These are phyloP conservation scores for Zelleria hepariella DNA, from an alignment of 2,888 invertebrate genomes.

Conservation along the genomic window DNA sequence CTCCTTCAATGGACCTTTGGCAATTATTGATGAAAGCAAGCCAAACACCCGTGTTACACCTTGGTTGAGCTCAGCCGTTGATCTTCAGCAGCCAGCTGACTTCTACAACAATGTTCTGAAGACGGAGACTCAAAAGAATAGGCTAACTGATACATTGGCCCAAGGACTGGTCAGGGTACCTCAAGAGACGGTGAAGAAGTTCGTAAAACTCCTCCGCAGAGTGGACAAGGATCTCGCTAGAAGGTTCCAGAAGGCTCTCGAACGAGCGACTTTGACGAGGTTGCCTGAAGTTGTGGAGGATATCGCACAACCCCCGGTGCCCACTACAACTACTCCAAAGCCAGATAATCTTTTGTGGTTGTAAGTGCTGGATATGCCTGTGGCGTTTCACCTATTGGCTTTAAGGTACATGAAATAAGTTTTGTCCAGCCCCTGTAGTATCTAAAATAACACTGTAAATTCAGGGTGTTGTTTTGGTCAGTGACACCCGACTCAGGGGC, in stretches of 20 bases:
- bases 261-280: neutral
- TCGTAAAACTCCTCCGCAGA: neutral
- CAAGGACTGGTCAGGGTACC: neutral
- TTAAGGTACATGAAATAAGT: too few species aligned
- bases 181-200: neutral
- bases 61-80: neutral
- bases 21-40: neutral
- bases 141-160: neutral
- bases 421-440: too few species aligned
- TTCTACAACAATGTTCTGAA: constrained; percentile 69
- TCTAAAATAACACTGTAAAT: too few species aligned
- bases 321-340: too few species aligned
- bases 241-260: neutral
- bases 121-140: neutral
- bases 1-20: neutral
- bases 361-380: too few species aligned
- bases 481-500: too few species aligned
- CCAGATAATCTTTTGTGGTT: too few species aligned
- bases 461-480: too few species aligned
- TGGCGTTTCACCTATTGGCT: too few species aligned
- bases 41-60: neutral
- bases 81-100: neutral
- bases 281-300: neutral
- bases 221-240: neutral
- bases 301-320: too few species aligned